Conservation (phyloP, 2,888 invertebrate species). For the Camponotus fellah region DNA sequence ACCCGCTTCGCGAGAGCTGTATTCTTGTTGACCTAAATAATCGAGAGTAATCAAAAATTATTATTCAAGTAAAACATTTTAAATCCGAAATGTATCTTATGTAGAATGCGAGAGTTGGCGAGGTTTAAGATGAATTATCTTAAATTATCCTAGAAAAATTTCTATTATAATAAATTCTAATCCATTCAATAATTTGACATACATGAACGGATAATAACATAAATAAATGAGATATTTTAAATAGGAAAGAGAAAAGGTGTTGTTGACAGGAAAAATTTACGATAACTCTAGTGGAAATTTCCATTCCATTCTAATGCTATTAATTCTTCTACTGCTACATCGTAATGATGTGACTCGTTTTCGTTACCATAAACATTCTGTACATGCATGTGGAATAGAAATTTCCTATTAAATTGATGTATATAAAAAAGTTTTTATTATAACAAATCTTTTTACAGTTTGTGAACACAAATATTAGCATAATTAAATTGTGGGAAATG, state of each 20-base stretch:
- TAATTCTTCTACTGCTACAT: conserved; percentile 1
- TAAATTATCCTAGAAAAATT: neutral
- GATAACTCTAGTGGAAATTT: conserved; percentile 84
- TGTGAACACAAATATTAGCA: conserved; percentile 38
- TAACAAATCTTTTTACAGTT: conserved; percentile 60
- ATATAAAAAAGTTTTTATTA: conserved; percentile 74
- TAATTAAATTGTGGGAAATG: conserved; percentile 37
- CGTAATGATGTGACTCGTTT: conserved; percentile 8
- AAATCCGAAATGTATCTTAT: too few relatives aligned
- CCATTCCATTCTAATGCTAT: conserved; percentile 84
- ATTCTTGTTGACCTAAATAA: conserved; percentile 92
- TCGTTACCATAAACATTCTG: conserved; percentile 33
- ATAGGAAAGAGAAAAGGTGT: neutral
- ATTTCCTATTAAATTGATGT: conserved; percentile 78
- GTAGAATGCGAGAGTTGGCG: too few relatives aligned
- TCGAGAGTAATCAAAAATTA: neutral
- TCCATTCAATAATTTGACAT: neutral
- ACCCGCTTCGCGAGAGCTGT: conserved; percentile 92
- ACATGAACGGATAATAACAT: neutral
- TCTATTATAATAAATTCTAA: neutral
- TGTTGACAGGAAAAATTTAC: conserved; percentile 71
- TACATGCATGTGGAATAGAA: conserved; percentile 85
- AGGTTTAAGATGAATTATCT: neutral
- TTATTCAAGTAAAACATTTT: neutral
- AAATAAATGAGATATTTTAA: neutral